phyloP scores from a whole-genome alignment of 2,888 invertebrate species.

The Nebria brevicollis region DNA sequence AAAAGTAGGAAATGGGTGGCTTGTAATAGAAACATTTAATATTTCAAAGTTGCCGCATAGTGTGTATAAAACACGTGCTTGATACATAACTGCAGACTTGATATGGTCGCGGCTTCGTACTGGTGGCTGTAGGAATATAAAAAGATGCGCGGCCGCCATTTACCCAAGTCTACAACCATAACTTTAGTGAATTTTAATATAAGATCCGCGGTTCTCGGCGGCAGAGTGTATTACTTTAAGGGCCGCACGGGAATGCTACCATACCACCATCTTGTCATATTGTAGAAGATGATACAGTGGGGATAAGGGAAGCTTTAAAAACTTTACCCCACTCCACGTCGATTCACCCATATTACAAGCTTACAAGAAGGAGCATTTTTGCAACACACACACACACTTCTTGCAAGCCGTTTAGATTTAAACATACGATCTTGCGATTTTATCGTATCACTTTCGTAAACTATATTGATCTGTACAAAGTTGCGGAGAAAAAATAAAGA shows the following conservation, averaged over 20 bases:
- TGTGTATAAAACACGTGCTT: neutral
- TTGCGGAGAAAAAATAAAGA: neutral
- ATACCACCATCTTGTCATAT: constrained; percentile 37
- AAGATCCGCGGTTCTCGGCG: constrained; percentile 35
- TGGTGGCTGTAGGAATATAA: neutral
- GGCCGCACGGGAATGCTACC: constrained; percentile 49
- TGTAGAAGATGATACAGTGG: neutral
- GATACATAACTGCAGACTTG: neutral
- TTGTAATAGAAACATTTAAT: constrained; percentile 4
- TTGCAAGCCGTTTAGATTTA: constrained; percentile 8
- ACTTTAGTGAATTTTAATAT: constrained; percentile 47
- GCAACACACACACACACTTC: neutral
- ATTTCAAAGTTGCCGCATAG: neutral
- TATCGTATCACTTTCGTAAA: constrained; percentile 11
- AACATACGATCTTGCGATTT: constrained; percentile 8
- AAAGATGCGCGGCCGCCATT: constrained; percentile 24
- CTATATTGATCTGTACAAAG: constrained; percentile 42
- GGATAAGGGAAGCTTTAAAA: constrained; percentile 12
- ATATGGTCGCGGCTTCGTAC: neutral
- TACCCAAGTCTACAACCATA: constrained; percentile 39
- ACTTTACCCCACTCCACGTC: neutral
- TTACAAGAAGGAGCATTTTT: neutral
- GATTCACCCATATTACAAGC: neutral
- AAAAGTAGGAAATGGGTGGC: neutral
- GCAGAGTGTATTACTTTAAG: constrained; percentile 58